Base-by-base conservation (phyloP, 2,888 invertebrate genomes). In the Ormia ochracea region DNA sequence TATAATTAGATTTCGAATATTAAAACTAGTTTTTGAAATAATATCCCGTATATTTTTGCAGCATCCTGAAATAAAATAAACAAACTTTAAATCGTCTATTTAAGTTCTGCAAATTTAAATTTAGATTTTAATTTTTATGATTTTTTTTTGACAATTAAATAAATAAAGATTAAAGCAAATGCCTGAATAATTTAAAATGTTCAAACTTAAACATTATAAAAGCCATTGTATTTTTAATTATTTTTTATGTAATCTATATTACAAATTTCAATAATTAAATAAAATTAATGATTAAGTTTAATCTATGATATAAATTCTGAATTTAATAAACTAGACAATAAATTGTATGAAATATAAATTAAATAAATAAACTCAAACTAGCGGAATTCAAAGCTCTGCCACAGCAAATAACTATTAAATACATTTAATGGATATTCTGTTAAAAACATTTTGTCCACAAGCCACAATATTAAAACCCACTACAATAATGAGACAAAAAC, bases 211-310 rank as follows among this genome's bases (percentile, higher is more conserved):
- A 48, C 14, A 14, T 10, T n/a, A 52, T 36, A 31, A 54, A 21
- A 12, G 7, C 3, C 9, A 50, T 38, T 38, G 73, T 26, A 59
- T 38, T 73, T 70, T 63, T 56, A 63, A 73, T 63, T 63, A 61
- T 45, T 54, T 61, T 63, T 45, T 28, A 43, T 31, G 2, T 48
- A 48, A 59, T 36, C 48, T 43, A 4, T 21, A 52, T 59, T 41
- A 52, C 50, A 48, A 74, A 41, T 74, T 66, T 58, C 31, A 52
- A 72, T 72, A 72, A 72, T 72, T 72, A 50, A 58, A 74, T 50
- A 45, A 66, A 58, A 74, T 74, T 66, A 74, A 66, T 66, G 73
- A 73, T 65, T 36, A 54, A 65, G 19, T 73, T 65, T 73, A 73
- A 73, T 65, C 63, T 63, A 56, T 63, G 41, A 58, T 58, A 74